Evolutionary conservation across 2,888 invertebrate species (phyloP).

Genomic region (Pandemis heparana): DNA sequence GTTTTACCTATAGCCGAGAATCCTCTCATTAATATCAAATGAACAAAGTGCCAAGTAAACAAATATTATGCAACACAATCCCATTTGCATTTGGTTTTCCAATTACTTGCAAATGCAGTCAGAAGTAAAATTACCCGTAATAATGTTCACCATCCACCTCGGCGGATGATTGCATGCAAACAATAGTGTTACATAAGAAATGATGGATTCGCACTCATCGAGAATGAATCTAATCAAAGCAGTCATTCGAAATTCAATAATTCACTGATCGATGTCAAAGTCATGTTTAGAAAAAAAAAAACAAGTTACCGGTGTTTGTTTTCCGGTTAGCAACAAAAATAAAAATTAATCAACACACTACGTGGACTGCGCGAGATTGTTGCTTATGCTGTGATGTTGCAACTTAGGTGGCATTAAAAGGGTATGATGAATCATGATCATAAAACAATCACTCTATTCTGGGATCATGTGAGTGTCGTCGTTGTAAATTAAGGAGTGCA

Average conservation of each 20-base stretch:
- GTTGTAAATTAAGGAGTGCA: conserved; percentile 17
- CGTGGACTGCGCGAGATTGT: neutral
- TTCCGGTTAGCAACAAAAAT: neutral
- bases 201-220: conserved; percentile 21
- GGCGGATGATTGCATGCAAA: neutral
- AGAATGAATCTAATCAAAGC: neutral
- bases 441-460: conserved; percentile 45
- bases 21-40: neutral
- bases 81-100: neutral
- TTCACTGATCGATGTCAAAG: too few relatives aligned
- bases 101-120: neutral
- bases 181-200: conserved; percentile 10
- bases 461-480: conserved; percentile 52
- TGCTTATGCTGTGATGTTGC: neutral
- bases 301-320: neutral
- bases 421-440: neutral
- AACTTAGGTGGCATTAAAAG: neutral
- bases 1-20: neutral
- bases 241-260: too few relatives aligned
- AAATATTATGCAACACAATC: neutral
- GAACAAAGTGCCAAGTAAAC: neutral
- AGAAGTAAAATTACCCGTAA: conserved; percentile 14
- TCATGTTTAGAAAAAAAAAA: neutral
- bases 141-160: neutral
- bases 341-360: neutral